Percentiles rank a stretch among this genome's conserved stretches.
These are phyloP conservation scores for Cheilosia vernalis DNA, from an alignment of 2,888 invertebrate genomes.

Conservation along the genomic window DNA sequence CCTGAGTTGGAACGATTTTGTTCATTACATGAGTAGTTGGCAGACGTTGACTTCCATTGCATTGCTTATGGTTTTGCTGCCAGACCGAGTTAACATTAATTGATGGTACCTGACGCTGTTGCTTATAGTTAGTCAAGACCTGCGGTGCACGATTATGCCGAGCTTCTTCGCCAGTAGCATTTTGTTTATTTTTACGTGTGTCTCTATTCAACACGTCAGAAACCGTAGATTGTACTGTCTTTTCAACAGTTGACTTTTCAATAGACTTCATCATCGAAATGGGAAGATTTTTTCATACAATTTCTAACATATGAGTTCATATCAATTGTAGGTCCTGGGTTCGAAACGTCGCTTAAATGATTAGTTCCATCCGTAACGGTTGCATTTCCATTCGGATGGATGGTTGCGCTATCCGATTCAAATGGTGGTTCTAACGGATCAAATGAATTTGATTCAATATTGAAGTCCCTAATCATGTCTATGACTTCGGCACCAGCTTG, in stretches of 20 bases:
- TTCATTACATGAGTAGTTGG: too few species aligned
- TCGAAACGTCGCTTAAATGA: neutral
- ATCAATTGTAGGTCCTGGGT: neutral
- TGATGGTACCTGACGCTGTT: neutral
- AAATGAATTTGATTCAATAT: neutral
- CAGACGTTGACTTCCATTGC: neutral
- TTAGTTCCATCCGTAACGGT: neutral
- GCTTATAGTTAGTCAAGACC: neutral
- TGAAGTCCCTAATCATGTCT: neutral
- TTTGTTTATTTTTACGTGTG: neutral
- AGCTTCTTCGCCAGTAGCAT: neutral
- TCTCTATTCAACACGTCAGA: neutral
- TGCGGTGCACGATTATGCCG: neutral
- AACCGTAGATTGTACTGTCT: neutral
- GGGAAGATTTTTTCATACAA: neutral
- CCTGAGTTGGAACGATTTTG: too few species aligned
- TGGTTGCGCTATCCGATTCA: neutral
- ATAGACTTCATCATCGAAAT: neutral
- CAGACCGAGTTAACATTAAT: too few species aligned
- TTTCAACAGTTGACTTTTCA: neutral
- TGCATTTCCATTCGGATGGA: neutral
- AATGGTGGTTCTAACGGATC: neutral
- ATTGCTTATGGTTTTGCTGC: neutral
- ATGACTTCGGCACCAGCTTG: neutral
- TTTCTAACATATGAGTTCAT: neutral